Base-by-base conservation (phyloP, 2,113 vertebrate species). In the Zootoca vivipara region DNA sequence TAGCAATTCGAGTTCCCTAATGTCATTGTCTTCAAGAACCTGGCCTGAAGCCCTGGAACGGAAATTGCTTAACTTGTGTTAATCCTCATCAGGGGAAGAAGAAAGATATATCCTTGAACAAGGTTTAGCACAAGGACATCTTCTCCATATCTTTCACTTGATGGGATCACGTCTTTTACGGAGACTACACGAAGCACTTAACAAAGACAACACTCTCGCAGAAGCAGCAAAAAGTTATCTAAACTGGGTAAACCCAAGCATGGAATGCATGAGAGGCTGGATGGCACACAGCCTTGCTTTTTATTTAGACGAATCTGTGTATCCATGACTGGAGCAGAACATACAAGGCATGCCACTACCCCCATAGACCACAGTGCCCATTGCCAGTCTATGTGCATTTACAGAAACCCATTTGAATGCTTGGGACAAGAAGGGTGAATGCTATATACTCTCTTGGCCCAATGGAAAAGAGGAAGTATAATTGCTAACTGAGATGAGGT, bases 41-140 rank as follows among this genome's bases (percentile, higher is more conserved):
- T 95, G 94, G 94, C 89, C 82, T 5, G 7, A 91, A 93, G 92
- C 87, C 94, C 83, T 12, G 85, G 91, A 93, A 82, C 16, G 65
- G 85, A 94, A 95, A 95, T 94, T 77, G 93, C 67, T 86, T 90
- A 83, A 62, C 90, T 95, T 73, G 90, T 91, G 95, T 92, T 92
- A 94, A 96, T 93, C 94, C 89, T 81, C 72, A 85, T 89, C 80
- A 85, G 87, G 89, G 92, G 79, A 81, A 84, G 80, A 89, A n/a
- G 93, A 78, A 75, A 58, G 2, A 62, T 67, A 52, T 46, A 35
- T 85, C 78, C 38, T 91, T 7, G 0, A 40, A 86, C 80, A 85
- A 78, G 94, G 93, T 92, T 95, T 96, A 93, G 93, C 96, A 82
- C 58, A 92, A 93, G 86, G 81, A 90, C 72, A 90, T 70, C 0